Evolutionary conservation across 2,797 vertebrate species (phyloP), one percentile per base, ranked within the genome.

Genomic region (Ceryle rudis): DNA sequence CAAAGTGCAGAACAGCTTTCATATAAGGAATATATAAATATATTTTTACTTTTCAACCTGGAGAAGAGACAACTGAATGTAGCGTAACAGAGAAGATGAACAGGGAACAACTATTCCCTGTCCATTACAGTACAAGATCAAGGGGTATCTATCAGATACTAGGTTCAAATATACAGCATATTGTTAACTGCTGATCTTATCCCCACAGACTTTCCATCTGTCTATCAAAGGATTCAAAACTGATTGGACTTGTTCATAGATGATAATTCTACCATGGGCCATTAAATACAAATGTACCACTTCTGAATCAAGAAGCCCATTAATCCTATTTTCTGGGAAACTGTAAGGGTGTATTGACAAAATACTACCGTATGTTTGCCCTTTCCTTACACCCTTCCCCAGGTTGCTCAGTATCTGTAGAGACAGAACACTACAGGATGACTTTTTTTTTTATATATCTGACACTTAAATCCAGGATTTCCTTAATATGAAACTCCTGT

Each of bases 151-250:
- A n/a, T 47, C 69, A 89, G 15, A 44, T 52, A 37, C 47, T 31
- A 67, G 35, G 35, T 80, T 71, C 39, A 92, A 72, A 82, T 39
- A 67, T 2, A 65, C 22, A 74, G 47, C 87, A 93, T 97, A 96
- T 89, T 94, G 87, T 55, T 91, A 95, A 94, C 81, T 88, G 81
- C 93, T 85, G 47, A 77, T 16, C 52, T 83, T 71, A 52, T 88
- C 93, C 87, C 81, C 75, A 71, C 20, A 73, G 87, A 54, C 18
- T 12, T 23, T 29, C 57, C 60, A 78, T 49, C 69, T 92, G 71
- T 22, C 75, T 93, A 37, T 42, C 71, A 90, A 78, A 90, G 71
- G 70, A 26, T 89, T 84, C 78, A 86, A 79, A 95, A 96, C 37
- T 4, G 2, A 72, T 17, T 58, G 62, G 73, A 91, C 54, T 10